Base-by-base conservation (phyloP, 2,797 vertebrate genomes). In the Parambassis ranga region DNA sequence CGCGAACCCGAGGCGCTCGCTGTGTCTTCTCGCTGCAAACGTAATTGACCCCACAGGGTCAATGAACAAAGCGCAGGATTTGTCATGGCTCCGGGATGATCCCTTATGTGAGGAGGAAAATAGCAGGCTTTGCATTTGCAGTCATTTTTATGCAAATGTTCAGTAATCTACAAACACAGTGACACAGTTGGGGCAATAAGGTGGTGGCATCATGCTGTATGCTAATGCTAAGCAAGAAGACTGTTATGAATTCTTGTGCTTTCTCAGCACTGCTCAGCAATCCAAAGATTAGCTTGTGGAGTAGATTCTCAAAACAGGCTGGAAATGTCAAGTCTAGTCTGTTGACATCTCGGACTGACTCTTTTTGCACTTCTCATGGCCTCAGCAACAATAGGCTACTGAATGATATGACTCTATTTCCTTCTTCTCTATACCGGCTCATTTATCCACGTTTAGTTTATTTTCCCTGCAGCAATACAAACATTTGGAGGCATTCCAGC, bases 41-140 rank as follows among this genome's bases (percentile, higher is more conserved):
- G 44, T 83, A 83, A 88, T 88, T 87, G 85, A 91, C 86, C 88
- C 85, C 71, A 19, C 30, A 28, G 82, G 87, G 86, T 88, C 84
- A 87, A 74, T 74, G 83, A 78, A 85, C 78, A 84, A 69, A 86
- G 75, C 73, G 57, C 33, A 7, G 64, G 66, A 80, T 84, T 81
- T 70, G 73, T 71, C 72, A 52, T 44, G 51, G 65, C 37, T 46
- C 37, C 37, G n/a, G 36, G 63, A 69, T 79, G 65, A 79, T 75
- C 80, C 74, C 65, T 58, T 31, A 11, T 37, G 46, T 64, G 56
- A 38, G 38, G 35, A 49, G 9, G 16, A 10, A 61, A 73, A 69
- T 38, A 57, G 61, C 47, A 51, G 44, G 37, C 39, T 73, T 79
- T 74, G 79, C 67, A 56, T 73, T 76, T 50, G 62, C 61, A 65